phyloP scores from a whole-genome alignment of 2,113 vertebrate genomes.

The Macrotus californicus region DNA sequence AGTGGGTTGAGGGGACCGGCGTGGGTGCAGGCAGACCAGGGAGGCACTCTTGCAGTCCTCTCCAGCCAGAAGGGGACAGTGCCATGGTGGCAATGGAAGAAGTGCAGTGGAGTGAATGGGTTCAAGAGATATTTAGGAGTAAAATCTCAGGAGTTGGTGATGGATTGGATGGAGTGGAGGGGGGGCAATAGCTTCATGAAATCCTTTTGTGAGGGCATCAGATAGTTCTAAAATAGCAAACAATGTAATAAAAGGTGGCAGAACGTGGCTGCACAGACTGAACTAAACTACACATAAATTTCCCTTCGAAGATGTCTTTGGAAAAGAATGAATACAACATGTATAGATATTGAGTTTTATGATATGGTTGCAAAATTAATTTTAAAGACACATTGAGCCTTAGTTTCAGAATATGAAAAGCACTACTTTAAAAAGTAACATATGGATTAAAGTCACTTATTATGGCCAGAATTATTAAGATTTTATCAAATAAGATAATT shows the following conservation, averaged over 20 bases:
- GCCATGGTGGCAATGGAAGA: not conserved
- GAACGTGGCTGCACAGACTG: not conserved
- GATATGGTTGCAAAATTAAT: not conserved
- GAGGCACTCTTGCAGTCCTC: not conserved
- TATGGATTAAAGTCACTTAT: not conserved
- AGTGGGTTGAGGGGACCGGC: not conserved
- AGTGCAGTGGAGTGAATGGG: not conserved
- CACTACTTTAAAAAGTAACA: not conserved
- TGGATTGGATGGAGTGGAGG: not conserved
- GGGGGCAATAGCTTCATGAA: not conserved
- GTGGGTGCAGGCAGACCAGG: not conserved
- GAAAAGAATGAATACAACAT: not conserved
- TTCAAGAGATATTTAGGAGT: not conserved
- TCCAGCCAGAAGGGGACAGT: not conserved
- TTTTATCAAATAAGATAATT: not conserved
- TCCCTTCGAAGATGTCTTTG: not conserved
- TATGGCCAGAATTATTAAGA: not conserved
- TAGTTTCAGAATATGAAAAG: not conserved
- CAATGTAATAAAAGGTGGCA: not conserved
- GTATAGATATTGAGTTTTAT: not conserved
- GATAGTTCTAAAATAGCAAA: not conserved
- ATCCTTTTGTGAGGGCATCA: not conserved
- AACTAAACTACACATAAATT: not conserved
- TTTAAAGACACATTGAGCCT: not conserved
- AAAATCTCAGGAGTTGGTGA: not conserved